phyloP scores from a whole-genome alignment of 2,113 vertebrate species.

The Poeciliopsis retropinna region DNA sequence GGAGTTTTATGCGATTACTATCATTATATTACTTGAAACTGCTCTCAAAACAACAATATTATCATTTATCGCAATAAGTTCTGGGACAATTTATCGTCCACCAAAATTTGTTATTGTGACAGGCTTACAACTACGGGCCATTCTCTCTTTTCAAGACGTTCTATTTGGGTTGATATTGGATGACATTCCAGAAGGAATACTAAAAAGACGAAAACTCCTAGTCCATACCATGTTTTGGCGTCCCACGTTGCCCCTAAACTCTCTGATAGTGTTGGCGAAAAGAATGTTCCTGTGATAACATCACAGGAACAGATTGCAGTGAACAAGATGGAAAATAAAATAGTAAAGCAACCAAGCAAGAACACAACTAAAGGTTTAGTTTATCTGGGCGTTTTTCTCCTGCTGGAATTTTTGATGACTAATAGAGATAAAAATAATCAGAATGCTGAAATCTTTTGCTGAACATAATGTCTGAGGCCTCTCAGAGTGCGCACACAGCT shows the following conservation, averaged over 20 bases:
- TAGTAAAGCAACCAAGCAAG: no score
- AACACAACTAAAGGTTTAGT: no score
- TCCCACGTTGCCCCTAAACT: neutral
- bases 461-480: neutral
- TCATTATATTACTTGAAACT: no score
- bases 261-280: neutral
- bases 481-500: neutral
- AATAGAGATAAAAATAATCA: neutral
- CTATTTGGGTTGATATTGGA: neutral
- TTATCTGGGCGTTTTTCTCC: no score
- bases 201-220: neutral
- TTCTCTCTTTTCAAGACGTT: neutral
- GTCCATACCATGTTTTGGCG: neutral
- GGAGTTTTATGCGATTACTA: no score
- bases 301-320: neutral
- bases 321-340: no score
- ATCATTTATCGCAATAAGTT: no score
- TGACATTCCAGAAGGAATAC: neutral
- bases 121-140: no score
- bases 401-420: neutral
- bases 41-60: no score
- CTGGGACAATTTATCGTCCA: no score
- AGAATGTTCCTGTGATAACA: neutral
- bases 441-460: neutral
- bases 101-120: no score